Base-by-base conservation (phyloP, 2,888 invertebrate species). In the Drosophila bunnanda region DNA sequence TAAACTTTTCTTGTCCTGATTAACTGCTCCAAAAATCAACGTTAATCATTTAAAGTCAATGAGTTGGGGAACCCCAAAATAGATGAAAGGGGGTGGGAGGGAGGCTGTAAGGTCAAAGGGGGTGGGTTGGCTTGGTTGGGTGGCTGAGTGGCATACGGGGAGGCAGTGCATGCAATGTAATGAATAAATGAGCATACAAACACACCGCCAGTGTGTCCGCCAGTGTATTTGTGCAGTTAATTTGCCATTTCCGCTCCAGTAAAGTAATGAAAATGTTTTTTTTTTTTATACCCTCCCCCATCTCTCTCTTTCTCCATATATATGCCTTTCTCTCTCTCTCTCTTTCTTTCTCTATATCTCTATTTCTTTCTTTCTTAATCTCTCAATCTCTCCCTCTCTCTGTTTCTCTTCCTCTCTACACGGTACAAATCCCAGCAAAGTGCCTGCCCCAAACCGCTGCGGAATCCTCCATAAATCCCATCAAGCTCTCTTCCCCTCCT, bases 181-280 rank as follows among this genome's bases (percentile, higher is more conserved):
- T 78, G 84, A 87, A 84, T 84, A 82, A 84, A 83, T 83, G 81
- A 85, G 80, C 71, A 77, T 66, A 73, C 68, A 72, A 65, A 65
- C 25, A 56, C 25, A 36, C 13, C 54, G 30, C 52, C 30, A 36
- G 44, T 50, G 13, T 58, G 55, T 20, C 68, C 60, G 65, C 76
- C 32, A n/a, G 36, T 54, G 78, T 82, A 80, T 88, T 89, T 89
- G 82, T 80, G 82, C 84, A 82, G 84, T 88, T 88, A 88, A 89
- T 88, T 88, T 88, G 88, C 81, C 86, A 88, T 86, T 88, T 88
- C 88, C 88, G 88, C 84, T 79, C 77, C 65, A 88, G 81, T 80
- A 78, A 82, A 89, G 78, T 79, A 82, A 88, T 83, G 86, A 83
- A 83, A 88, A 77, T 79, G 70, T 74, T 75, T 62, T 68, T 76